Evolutionary conservation across 2,797 vertebrate genomes (phyloP), one percentile per base, ranked within the genome.

Genomic region (Monodelphis domestica): DNA sequence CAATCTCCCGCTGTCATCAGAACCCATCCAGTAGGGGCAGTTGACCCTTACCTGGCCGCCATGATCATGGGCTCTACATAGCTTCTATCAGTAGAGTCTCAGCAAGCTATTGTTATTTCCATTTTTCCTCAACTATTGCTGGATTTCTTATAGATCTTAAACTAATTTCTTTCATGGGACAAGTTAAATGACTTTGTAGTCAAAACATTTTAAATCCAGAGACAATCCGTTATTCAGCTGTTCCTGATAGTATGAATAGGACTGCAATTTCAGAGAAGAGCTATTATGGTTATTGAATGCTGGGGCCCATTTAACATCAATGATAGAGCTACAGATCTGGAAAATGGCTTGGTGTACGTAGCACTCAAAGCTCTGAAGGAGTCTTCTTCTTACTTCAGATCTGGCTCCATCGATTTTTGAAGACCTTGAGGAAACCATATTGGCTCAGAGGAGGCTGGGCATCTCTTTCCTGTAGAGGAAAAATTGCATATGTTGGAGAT

Each of bases 321-420:
- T 92, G 92, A 91, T 33, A 88, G 53, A 87, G 52, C 91, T 92
- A 91, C 59, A 93, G 56, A 88, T 84, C 63, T 90, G n/a, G 91
- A 54, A n/a, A 88, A 91, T 30, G 54, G 5, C 5, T 21, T 87
- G 51, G 14, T 52, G 91, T 88, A 14, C 94, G 45, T 94, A 94
- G 92, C 51, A 54, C 53, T 90, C 90, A 52, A n/a, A 92, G 52
- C 93, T 97, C 94, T 90, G 53, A 94, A 95, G 93, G 54, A 95
- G 93, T 93, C 95, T 95, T 96, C 95, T 95, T 96, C 95, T 95
- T 96, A 96, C 15, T 38, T 84, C 70, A 84, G 21, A 84, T 84
- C 26, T 84, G 38, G 93, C 95, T 91, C 94, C 89, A 87, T 93
- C 90, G 92, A 92, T 96, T 95, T n/a, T 95, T 94, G 89, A 87